Base-by-base conservation (phyloP, 2,888 invertebrate genomes). In the Bembecia ichneumoniformis region DNA sequence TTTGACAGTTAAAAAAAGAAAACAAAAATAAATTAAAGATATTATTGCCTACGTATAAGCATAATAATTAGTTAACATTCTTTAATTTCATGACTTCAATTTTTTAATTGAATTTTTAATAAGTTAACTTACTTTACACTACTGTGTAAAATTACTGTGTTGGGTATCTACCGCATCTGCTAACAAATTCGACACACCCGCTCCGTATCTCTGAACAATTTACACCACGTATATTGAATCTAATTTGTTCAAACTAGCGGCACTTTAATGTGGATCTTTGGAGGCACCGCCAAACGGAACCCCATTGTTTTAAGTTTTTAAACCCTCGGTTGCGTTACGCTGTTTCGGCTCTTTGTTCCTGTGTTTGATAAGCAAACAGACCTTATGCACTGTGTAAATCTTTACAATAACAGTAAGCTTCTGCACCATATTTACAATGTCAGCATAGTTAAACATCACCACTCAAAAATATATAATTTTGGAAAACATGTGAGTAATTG, bases 191-290 rank as follows among this genome's bases (percentile, higher is more conserved):
- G 55, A 58, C 67, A 80, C 64, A 81, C 80, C 62, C 28, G 68
- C 79, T 78, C 77, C 63, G 59, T 64, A 65, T 72, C 69, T 78
- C 62, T 46, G 48, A 63, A 55, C 61, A 58, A 63, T 66, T 80
- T 79, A 77, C 74, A 74, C 63, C 71, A 66, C 44, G 20, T 67
- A 62, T 74, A 80, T 80, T 75, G 74, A 63, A 62, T 66, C 69
- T 80, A 78, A 81, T 80, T 79, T 78, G 79, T 80, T 79, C 75
- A 63, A 56, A 54, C 60, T 52, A 53, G 72, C 77, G 76, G 77
- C 75, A 64, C 76, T 80, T 77, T 78, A 81, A 81, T 80, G 71
- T 80, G 68, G 78, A 66, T 68, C 80, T 70, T 55, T 52, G 57
- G 52, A 70, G 71, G 66, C 55, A 49, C 51, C 57, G 60, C 66